Conservation (phyloP, 2,888 invertebrate species). For the Cylindroiulus punctatus region DNA sequence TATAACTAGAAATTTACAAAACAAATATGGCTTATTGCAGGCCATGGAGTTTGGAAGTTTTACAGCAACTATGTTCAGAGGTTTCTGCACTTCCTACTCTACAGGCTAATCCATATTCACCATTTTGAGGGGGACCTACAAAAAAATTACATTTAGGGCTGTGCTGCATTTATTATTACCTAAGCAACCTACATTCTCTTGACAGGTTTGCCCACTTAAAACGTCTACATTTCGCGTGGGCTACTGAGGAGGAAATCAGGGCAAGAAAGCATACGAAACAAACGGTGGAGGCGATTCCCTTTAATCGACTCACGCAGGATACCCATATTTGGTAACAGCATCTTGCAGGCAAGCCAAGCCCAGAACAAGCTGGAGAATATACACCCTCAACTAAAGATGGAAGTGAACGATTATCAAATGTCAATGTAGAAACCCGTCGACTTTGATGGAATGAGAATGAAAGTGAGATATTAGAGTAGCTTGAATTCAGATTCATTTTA, state of each 20-base stretch:
- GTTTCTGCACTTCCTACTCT: neutral
- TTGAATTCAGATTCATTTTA: too few relatives aligned
- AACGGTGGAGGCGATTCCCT: constrained; percentile 33
- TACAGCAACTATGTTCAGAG: too few relatives aligned
- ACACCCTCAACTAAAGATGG: constrained; percentile 30
- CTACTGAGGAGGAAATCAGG: neutral
- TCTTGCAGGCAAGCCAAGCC: constrained; percentile 6
- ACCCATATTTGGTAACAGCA: constrained; percentile 45
- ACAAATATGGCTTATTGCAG: too few relatives aligned
- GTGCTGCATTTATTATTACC: neutral
- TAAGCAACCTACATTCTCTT: neutral
- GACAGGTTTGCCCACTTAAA: constrained; percentile 27
- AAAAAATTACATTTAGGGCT: neutral
- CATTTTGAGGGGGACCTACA: neutral
- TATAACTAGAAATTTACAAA: too few relatives aligned
- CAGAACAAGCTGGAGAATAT: neutral
- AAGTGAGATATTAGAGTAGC: constrained; percentile 2
- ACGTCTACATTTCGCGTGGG: neutral
- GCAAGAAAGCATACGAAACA: constrained; percentile 30
- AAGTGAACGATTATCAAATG: constrained; percentile 2
- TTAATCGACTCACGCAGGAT: constrained; percentile 45
- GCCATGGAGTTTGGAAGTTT: too few relatives aligned
- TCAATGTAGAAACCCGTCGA: neutral
- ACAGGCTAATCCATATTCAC: neutral
- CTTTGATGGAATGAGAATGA: neutral